Conservation (phyloP, 1,140 invertebrate genomes). For the Meteorus sp. region DNA sequence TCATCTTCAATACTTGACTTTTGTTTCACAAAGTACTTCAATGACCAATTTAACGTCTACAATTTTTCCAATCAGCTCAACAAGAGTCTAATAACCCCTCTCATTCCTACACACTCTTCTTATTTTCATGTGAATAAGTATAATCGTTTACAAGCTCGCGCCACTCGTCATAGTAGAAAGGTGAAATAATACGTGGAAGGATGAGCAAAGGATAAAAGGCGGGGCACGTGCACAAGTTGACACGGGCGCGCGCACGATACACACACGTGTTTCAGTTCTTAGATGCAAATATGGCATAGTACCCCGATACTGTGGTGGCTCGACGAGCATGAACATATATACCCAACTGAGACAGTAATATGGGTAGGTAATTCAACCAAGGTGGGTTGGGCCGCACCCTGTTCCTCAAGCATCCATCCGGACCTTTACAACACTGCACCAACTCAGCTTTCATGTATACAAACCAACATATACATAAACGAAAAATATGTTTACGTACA, state of each 20-base stretch:
- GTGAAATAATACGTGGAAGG: background rate
- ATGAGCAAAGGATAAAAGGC: conserved; percentile 13
- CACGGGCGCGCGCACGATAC: conserved; percentile 33
- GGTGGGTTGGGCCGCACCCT: conserved; percentile 55
- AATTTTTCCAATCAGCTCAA: too few relatives aligned
- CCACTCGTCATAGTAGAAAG: background rate
- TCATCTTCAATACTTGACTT: too few relatives aligned
- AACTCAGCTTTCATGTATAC: too few relatives aligned
- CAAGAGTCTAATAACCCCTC: too few relatives aligned
- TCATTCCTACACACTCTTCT: too few relatives aligned
- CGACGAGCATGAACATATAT: conserved; percentile 41
- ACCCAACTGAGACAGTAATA: conserved; percentile 51
- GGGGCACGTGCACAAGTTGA: conserved; percentile 10
- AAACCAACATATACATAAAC: too few relatives aligned
- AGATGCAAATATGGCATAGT: conserved; percentile 51
- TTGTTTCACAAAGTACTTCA: too few relatives aligned
- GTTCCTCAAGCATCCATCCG: conserved; percentile 50
- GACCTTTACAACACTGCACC: background rate
- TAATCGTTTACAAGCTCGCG: background rate
- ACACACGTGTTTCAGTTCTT: conserved; percentile 46
- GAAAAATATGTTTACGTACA: too few relatives aligned
- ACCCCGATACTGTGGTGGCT: conserved; percentile 34
- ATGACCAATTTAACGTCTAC: too few relatives aligned
- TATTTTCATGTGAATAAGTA: background rate
- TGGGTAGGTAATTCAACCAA: conserved; percentile 52